phyloP scores from a whole-genome alignment of 2,797 vertebrate genomes.

The Anguilla obscura region DNA sequence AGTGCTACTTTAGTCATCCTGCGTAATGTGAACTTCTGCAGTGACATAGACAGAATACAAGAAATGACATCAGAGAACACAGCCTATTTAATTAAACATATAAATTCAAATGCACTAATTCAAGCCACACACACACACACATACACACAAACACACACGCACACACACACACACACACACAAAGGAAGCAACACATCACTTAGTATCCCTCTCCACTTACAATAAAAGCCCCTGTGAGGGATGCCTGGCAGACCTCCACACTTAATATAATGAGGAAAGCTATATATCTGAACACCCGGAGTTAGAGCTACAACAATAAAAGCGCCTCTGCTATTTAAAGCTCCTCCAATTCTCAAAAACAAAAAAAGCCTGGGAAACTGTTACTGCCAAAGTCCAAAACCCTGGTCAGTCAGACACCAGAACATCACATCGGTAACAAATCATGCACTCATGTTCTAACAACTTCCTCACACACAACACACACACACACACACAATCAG shows the following conservation, averaged over 20 bases:
- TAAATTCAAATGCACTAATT: not conserved
- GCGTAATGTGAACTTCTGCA: not conserved
- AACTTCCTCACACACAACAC: no score
- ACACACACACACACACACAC: slow-evolving; percentile 24
- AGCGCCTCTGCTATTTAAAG: slow-evolving; percentile 35
- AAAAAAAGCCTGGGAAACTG: not conserved
- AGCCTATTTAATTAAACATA: not conserved
- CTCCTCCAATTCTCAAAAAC: not conserved
- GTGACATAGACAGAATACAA: not conserved
- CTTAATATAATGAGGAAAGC: slow-evolving; percentile 53
- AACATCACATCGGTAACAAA: not conserved
- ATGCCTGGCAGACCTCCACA: slow-evolving; percentile 41
- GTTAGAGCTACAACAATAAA: slow-evolving; percentile 30
- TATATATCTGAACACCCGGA: slow-evolving; percentile 40
- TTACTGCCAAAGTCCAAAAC: not conserved
- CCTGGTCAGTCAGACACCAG: not conserved
- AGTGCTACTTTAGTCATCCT: not conserved
- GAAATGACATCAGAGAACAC: not conserved
- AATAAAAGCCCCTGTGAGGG: slow-evolving; percentile 36
- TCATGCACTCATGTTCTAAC: no score
- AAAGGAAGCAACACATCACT: not conserved
- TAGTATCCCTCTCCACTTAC: not conserved
- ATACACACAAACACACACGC: slow-evolving; percentile 44
- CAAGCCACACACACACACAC: slow-evolving; percentile 32
- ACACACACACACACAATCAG: slow-evolving; percentile 2